Conservation (phyloP, 1,140 invertebrate species). For the Tetraneura akinire region DNA sequence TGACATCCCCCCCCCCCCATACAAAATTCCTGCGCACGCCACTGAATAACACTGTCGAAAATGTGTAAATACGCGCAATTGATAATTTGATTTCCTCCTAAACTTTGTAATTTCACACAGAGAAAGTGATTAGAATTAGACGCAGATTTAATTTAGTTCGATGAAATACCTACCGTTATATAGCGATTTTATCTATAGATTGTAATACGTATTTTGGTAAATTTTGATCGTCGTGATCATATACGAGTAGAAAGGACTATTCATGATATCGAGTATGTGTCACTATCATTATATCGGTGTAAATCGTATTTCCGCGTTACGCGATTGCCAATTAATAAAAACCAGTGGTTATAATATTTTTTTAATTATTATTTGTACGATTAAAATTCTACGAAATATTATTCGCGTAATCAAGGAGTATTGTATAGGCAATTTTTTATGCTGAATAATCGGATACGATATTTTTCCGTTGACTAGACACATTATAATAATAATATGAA, state of each 20-base stretch:
- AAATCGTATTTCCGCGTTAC: not conserved
- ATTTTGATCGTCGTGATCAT: not conserved
- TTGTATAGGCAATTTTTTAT: not conserved
- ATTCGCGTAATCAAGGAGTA: not conserved
- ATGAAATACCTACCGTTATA: not conserved
- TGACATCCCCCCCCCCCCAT: no score
- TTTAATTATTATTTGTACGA: no score
- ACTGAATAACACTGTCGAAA: no score
- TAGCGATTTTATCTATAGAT: not conserved
- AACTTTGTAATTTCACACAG: not conserved
- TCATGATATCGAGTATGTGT: not conserved
- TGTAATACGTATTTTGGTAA: not conserved
- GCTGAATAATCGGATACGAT: no score
- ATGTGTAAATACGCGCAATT: no score
- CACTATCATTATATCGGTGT: no score
- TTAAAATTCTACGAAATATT: not conserved
- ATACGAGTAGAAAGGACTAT: not conserved
- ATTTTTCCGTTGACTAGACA: no score
- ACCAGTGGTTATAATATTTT: not conserved
- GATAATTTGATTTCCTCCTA: no score
- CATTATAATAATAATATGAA: no score
- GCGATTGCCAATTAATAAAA: not conserved
- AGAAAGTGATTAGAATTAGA: conserved; percentile 16
- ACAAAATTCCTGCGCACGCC: no score
- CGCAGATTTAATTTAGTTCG: not conserved